These are phyloP conservation scores for Drosophila saltans DNA, from an alignment of 1,140 invertebrate species.

Conservation along the genomic window DNA sequence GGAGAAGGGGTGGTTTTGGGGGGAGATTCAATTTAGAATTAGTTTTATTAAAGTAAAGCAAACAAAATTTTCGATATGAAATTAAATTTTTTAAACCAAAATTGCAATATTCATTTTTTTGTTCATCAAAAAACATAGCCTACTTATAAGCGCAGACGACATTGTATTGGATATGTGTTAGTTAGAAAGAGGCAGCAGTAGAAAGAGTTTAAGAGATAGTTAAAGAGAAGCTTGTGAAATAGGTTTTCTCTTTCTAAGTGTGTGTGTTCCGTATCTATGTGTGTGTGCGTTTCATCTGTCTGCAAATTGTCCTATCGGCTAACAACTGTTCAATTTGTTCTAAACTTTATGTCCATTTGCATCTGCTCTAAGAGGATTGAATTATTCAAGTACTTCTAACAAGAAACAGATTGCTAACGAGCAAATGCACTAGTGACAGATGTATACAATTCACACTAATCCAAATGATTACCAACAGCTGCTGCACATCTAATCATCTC, in stretches of 20 bases:
- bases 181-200: neutral
- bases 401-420: neutral
- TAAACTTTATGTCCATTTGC: too few species aligned
- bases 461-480: too few species aligned
- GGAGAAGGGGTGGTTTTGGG: slow-evolving; percentile 17
- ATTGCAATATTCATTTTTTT: neutral
- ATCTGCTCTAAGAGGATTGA: too few species aligned
- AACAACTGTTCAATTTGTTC: too few species aligned
- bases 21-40: slow-evolving; percentile 14
- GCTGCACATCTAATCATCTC: too few species aligned
- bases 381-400: neutral
- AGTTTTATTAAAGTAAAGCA: slow-evolving; percentile 45
- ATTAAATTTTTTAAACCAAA: slow-evolving; percentile 67
- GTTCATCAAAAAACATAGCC: neutral
- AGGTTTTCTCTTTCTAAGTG: neutral
- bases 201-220: neutral
- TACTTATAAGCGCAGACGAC: slow-evolving; percentile 8
- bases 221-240: neutral
- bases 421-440: neutral
- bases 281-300: too few species aligned
- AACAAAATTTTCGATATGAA: slow-evolving; percentile 73
- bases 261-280: neutral
- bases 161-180: neutral
- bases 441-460: neutral
- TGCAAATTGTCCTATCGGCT: too few species aligned